Evolutionary conservation across 2,797 vertebrate species (phyloP).

Genomic region (Esox lucius): DNA sequence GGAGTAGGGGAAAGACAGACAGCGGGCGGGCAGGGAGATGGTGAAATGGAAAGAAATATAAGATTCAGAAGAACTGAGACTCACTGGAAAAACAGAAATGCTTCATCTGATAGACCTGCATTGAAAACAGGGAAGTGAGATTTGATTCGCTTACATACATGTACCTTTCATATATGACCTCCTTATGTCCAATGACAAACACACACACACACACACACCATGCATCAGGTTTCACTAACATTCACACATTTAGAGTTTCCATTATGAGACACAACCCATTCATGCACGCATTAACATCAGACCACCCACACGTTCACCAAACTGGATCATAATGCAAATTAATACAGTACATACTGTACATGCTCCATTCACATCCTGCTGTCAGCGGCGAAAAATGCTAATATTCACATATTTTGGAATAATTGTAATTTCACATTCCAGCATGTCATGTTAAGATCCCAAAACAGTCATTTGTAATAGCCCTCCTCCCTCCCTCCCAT

Average conservation of each 20-base stretch:
- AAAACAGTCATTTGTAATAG: neutral
- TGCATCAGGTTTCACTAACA: neutral
- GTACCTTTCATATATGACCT: slow-evolving; percentile 59
- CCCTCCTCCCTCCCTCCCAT: neutral
- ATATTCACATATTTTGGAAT: slow-evolving; percentile 6
- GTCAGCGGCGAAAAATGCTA: slow-evolving; percentile 28
- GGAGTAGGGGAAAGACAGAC: slow-evolving; percentile 29
- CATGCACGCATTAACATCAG: slow-evolving; percentile 13
- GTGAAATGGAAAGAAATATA: slow-evolving; percentile 18
- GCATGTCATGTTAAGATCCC: slow-evolving; percentile 27
- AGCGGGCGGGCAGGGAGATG: slow-evolving; percentile 10
- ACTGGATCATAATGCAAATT: neutral
- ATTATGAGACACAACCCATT: slow-evolving; percentile 2
- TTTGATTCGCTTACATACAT: slow-evolving; percentile 66
- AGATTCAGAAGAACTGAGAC: slow-evolving; percentile 54
- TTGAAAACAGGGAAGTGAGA: slow-evolving; percentile 67
- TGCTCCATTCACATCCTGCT: slow-evolving; percentile 26
- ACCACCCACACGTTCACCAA: slow-evolving; percentile 17
- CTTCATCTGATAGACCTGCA: slow-evolving; percentile 58
- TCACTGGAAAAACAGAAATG: slow-evolving; percentile 42
- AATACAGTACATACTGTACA: slow-evolving; percentile 25
- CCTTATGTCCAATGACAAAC: slow-evolving; percentile 17
- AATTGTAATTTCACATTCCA: slow-evolving; percentile 43
- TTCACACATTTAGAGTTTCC: neutral
- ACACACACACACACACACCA: slow-evolving; percentile 33